phyloP scores from a whole-genome alignment of 1,140 invertebrate genomes.

The Drosophila murphyi region DNA sequence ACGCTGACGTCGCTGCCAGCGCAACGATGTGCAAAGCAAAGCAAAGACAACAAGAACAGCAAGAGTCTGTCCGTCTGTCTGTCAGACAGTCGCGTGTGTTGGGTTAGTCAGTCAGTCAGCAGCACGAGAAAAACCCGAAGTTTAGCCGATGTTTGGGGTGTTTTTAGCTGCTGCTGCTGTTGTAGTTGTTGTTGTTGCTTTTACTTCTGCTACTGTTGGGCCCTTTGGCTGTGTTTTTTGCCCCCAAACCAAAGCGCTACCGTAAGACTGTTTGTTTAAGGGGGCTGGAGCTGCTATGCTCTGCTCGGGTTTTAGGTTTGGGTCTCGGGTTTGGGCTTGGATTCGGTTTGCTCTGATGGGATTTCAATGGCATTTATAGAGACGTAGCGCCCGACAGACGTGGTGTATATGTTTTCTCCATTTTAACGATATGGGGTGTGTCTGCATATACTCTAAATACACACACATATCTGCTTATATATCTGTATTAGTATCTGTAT shows the following conservation, averaged over 20 bases:
- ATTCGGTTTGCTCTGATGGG: slow-evolving; percentile 30
- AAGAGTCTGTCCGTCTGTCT: slow-evolving; percentile 13
- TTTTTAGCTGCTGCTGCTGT: slow-evolving; percentile 23
- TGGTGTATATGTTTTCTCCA: slow-evolving; percentile 15
- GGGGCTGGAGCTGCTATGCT: slow-evolving; percentile 6
- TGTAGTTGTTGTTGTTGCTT: slow-evolving; percentile 30
- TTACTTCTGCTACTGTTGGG: slow-evolving; percentile 12
- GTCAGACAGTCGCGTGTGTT: slow-evolving; percentile 1
- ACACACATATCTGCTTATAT: slow-evolving; percentile 12
- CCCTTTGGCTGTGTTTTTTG: slow-evolving; percentile 32
- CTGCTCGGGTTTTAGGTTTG: background rate
- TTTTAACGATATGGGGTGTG: slow-evolving; percentile 33
- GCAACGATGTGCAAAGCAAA: slow-evolving; percentile 73
- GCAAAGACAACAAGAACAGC: slow-evolving; percentile 38
- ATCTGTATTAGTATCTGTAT: slow-evolving; percentile 4
- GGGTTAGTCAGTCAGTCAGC: slow-evolving; percentile 9
- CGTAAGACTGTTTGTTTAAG: slow-evolving; percentile 28
- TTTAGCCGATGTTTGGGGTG: slow-evolving; percentile 74
- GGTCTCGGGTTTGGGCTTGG: background rate
- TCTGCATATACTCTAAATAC: background rate
- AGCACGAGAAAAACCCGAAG: slow-evolving; percentile 34
- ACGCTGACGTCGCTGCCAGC: slow-evolving; percentile 25
- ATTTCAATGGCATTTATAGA: slow-evolving; percentile 23
- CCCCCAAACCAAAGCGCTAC: slow-evolving; percentile 24
- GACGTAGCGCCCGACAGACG: slow-evolving; percentile 32